Conservation (phyloP, 2,888 invertebrate species). For the Erannis defoliaria region DNA sequence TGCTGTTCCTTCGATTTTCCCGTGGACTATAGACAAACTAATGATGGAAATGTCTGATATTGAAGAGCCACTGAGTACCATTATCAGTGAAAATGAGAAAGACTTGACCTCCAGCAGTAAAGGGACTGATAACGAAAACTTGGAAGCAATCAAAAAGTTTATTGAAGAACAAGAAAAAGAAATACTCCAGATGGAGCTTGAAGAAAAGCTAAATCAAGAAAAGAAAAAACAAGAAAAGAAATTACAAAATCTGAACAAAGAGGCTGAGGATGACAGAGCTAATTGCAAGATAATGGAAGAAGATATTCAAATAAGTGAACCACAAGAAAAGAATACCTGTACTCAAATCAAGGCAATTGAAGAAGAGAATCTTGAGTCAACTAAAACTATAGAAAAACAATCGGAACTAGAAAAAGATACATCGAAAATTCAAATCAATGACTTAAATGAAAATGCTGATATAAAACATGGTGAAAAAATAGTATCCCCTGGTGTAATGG, state of each 20-base stretch:
- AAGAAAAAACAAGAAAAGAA: conserved; percentile 47
- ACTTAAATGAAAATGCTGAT: conserved; percentile 1
- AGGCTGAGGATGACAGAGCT: neutral
- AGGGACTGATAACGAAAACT: conserved; percentile 68
- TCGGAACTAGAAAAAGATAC: neutral
- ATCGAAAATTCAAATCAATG: conserved; percentile 1
- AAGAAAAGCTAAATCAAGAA: conserved; percentile 12
- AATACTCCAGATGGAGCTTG: conserved; percentile 35
- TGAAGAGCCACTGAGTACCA: conserved; percentile 19
- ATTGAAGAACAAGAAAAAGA: conserved; percentile 73
- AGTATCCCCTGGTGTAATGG: conserved; percentile 69
- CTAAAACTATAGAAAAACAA: neutral
- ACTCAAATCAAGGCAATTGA: no score
- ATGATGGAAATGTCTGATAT: conserved; percentile 50
- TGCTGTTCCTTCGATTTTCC: conserved; percentile 91
- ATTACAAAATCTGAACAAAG: conserved; percentile 32
- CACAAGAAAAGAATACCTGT: conserved; percentile 18
- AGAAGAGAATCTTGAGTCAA: neutral
- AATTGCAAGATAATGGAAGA: neutral
- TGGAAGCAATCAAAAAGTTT: conserved; percentile 75
- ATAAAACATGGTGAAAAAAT: conserved; percentile 14
- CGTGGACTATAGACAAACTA: conserved; percentile 76
- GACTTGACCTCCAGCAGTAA: conserved; percentile 54
- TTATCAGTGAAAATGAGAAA: conserved; percentile 29
- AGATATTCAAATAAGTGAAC: conserved; percentile 36